Evolutionary conservation across 1,140 invertebrate genomes (phyloP).

Genomic region (Drosophila biarmipes): DNA sequence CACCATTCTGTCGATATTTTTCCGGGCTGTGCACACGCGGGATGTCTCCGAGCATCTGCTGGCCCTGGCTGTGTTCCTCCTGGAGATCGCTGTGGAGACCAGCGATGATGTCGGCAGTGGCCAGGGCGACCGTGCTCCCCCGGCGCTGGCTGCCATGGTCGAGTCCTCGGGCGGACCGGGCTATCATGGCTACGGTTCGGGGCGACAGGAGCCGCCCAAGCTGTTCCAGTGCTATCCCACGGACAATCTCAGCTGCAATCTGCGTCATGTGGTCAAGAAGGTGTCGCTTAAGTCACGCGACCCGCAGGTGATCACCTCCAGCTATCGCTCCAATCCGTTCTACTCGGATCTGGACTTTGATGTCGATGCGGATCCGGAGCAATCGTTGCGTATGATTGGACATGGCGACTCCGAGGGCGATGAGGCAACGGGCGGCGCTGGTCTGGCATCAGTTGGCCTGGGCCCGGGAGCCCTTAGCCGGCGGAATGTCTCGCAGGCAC

Average conservation of each 20-base stretch:
- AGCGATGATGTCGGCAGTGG: constrained; percentile 85
- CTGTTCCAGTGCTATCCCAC: constrained; percentile 90
- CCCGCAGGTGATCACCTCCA: constrained; percentile 85
- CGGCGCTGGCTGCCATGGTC: constrained; percentile 58
- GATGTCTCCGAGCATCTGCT: constrained; percentile 93
- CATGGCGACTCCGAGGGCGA: constrained; percentile 45
- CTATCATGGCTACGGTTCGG: constrained; percentile 54
- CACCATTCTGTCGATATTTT: constrained; percentile 92
- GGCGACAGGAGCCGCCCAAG: constrained; percentile 85
- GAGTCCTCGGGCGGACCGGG: constrained; percentile 59
- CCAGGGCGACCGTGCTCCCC: constrained; percentile 3
- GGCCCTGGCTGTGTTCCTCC: constrained; percentile 93
- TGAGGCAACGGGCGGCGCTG: constrained; percentile 51
- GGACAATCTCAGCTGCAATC: constrained; percentile 92
- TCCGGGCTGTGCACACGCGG: constrained; percentile 92
- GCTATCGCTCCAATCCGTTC: constrained; percentile 78
- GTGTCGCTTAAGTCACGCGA: constrained; percentile 87
- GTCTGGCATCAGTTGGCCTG: constrained; percentile 13
- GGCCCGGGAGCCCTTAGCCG: constrained; percentile 41
- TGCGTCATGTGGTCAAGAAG: constrained; percentile 89
- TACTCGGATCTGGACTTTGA: constrained; percentile 88
- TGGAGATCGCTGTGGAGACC: constrained; percentile 92
- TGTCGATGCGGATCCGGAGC: constrained; percentile 71
- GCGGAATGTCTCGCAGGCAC: constrained; percentile 49
- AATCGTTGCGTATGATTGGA: constrained; percentile 74